Evolutionary conservation across 2,888 invertebrate genomes (phyloP).

Genomic region (Autographa gamma): DNA sequence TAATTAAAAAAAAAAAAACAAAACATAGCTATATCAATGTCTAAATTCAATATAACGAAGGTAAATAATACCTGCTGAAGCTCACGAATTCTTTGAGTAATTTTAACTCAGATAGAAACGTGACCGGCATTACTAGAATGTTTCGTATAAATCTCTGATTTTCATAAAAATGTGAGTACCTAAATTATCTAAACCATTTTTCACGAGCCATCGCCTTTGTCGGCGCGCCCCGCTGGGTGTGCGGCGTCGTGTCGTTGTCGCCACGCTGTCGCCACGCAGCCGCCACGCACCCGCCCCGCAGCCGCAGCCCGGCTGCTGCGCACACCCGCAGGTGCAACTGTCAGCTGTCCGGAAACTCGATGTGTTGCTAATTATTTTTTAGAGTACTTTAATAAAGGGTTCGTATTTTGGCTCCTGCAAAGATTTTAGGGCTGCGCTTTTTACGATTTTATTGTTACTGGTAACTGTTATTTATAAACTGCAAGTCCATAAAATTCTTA

Average conservation of each 20-base stretch:
- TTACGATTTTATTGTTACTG: neutral
- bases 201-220: conserved; percentile 51
- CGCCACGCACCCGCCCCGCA: conserved; percentile 27
- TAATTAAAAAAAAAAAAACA: neutral
- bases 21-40: conserved; percentile 7
- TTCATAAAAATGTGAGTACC: conserved; percentile 35
- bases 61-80: conserved; percentile 6
- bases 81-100: neutral
- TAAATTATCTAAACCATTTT: conserved; percentile 65
- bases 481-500: neutral
- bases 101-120: conserved; percentile 9
- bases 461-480: neutral
- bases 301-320: conserved; percentile 38
- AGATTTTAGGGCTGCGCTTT: conserved; percentile 7
- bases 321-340: conserved; percentile 78
- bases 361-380: conserved; percentile 66
- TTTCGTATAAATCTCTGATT: conserved; percentile 19
- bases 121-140: conserved; percentile 18
- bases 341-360: conserved; percentile 76
- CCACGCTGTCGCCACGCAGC: conserved; percentile 11
- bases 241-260: neutral
- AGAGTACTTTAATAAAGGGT: conserved; percentile 55
- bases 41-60: neutral
- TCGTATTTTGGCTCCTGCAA: conserved; percentile 26
- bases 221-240: conserved; percentile 29